A percentile compares a stretch with the other conserved stretches of the same genome.
Conservation (phyloP, 2,797 vertebrate species). For the Ctenopoma multispine region DNA sequence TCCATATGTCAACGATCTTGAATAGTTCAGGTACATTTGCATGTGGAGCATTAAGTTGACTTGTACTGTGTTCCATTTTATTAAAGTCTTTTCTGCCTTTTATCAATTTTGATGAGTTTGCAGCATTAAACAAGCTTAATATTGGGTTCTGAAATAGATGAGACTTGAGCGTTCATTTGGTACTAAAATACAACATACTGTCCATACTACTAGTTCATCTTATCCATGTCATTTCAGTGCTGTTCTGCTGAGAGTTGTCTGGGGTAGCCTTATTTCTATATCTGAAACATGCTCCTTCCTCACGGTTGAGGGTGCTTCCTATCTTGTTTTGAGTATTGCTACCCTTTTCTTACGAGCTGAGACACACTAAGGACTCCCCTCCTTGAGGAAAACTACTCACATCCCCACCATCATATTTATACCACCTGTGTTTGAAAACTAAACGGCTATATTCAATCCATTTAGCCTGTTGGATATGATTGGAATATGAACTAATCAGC, state of each 20-base stretch:
- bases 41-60: conserved; percentile 44
- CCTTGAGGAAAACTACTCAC: background rate
- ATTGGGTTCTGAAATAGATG: background rate
- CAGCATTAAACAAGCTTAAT: background rate
- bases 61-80: conserved; percentile 65
- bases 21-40: conserved; percentile 47
- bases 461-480: background rate
- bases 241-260: background rate
- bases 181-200: background rate
- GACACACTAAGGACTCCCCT: background rate
- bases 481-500: background rate
- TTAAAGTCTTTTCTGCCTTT: conserved; percentile 71
- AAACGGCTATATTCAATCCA: too few relatives aligned
- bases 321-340: background rate
- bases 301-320: background rate
- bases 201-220: background rate
- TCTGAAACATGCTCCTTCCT: background rate
- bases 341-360: background rate
- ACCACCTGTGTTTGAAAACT: background rate
- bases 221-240: background rate
- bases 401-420: background rate
- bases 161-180: background rate
- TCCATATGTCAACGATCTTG: conserved; percentile 42
- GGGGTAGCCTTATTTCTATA: background rate
- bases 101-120: conserved; percentile 6